Conservation (phyloP, 1,140 invertebrate species). For the Microplitis mediator region DNA sequence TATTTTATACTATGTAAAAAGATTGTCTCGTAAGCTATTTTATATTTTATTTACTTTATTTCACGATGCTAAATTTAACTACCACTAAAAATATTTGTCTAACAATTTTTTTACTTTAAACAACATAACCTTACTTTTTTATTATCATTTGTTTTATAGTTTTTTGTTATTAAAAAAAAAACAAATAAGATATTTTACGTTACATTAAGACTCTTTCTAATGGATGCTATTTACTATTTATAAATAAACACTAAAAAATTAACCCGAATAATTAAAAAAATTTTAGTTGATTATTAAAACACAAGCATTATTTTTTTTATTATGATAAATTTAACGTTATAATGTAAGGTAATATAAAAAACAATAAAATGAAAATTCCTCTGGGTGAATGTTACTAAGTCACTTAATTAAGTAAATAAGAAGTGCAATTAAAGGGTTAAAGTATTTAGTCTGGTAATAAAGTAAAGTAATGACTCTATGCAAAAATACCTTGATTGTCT, state of each 20-base stretch:
- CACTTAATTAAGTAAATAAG: slow-evolving; percentile 37
- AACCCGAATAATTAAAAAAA: background rate
- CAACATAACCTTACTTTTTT: background rate
- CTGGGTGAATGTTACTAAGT: slow-evolving; percentile 23
- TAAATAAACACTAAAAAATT: too few species aligned
- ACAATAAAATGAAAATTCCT: background rate
- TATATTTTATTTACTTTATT: slow-evolving; percentile 2
- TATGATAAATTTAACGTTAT: background rate
- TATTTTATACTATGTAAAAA: slow-evolving; percentile 18
- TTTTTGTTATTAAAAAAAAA: too few species aligned
- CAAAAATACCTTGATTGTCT: slow-evolving; percentile 35
- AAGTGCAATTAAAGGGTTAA: slow-evolving; percentile 30
- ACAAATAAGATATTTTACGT: too few species aligned
- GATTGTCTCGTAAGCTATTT: slow-evolving; percentile 11
- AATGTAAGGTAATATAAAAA: background rate
- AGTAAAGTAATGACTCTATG: slow-evolving; percentile 32
- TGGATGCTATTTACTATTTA: too few species aligned
- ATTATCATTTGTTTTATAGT: background rate
- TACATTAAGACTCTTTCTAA: too few species aligned
- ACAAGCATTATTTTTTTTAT: background rate
- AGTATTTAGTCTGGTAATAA: slow-evolving; percentile 33
- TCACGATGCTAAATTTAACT: slow-evolving; percentile 41
- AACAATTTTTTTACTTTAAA: slow-evolving; percentile 18
- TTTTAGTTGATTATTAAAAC: background rate
- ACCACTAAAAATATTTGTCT: slow-evolving; percentile 55